Conservation (phyloP, 2,888 invertebrate genomes). For the Junonia oenone region DNA sequence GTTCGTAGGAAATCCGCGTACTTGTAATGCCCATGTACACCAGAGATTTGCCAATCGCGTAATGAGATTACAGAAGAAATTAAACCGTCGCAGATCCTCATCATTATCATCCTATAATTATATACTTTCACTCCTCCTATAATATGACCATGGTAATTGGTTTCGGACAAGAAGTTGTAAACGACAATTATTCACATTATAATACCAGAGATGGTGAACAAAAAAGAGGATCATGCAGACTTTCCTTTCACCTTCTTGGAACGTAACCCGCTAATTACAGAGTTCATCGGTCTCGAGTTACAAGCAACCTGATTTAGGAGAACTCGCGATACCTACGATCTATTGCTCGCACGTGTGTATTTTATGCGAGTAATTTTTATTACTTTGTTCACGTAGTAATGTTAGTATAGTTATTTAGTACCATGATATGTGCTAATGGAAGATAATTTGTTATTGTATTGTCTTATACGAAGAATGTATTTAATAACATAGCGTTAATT, state of each 20-base stretch:
- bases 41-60: constrained; percentile 6
- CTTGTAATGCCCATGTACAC: background rate
- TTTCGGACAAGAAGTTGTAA: constrained; percentile 45
- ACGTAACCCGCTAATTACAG: constrained; percentile 54
- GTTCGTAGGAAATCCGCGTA: constrained; percentile 32
- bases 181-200: constrained; percentile 59
- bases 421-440: background rate
- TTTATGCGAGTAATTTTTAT: constrained; percentile 8
- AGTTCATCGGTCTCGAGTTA: constrained; percentile 54
- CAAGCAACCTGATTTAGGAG: constrained; percentile 38
- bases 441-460: background rate
- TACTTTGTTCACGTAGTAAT: background rate
- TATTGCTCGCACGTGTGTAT: constrained; percentile 18
- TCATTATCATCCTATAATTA: constrained; percentile 42
- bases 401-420: background rate
- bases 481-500: background rate
- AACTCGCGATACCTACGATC: constrained; percentile 27
- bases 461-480: background rate
- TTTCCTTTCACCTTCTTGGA: constrained; percentile 59
- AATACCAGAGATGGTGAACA: constrained; percentile 50
- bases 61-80: constrained; percentile 11
- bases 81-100: constrained; percentile 16
- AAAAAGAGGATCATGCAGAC: constrained; percentile 55
- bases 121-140: constrained; percentile 60
- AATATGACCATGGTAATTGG: constrained; percentile 56